Base-by-base conservation (phyloP, 2,113 vertebrate genomes). In the Astatoreochromis straeleni region DNA sequence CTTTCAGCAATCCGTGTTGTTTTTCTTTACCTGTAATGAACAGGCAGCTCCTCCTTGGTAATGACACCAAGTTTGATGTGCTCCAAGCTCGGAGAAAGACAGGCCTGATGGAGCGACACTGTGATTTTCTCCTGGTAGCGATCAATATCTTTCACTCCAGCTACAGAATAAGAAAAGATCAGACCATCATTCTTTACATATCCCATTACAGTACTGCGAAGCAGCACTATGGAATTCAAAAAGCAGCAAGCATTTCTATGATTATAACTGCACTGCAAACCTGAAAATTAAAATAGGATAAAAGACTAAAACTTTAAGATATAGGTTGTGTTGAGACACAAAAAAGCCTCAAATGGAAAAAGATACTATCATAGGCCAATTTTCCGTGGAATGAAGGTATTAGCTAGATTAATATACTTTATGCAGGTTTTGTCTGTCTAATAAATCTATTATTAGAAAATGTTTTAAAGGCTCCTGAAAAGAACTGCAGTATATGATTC, bases 41-140 rank as follows among this genome's bases (percentile, higher is more conserved):
- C 79, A 4, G 98, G 99, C 84, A 99, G 96, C 83, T 99, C 98
- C 86, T 99, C 99, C 1, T 96, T 94, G 80, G 95, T 96, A 82
- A 99, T 96, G 42, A 99, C 98, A 0, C 99, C 98, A 26, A 99
- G 96, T 89, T 98, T 99, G 89, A 97, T 95, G 89, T 94, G 95
- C 80, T 96, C 95, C 9, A 98, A 82, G 31, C 84, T 96, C 53
- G 96, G 92, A 40, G 97, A 96, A 83, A 99, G 96, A 75, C 97
- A 97, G 7, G 97, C 96, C 82, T 93, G 97, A 24, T 97, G 97
- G 10, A 99, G 97, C 0, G 98, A 99, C 4, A 99, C 93, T 0
- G 97, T 97, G 88, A 99, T 96, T 93, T 99, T 99, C 95, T 98
- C 97, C 11, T 99, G 98, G 86, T 98, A 99, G 58, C 98, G 98